phyloP scores from a whole-genome alignment of 2,797 vertebrate genomes.

The Hozukius guyotensis region DNA sequence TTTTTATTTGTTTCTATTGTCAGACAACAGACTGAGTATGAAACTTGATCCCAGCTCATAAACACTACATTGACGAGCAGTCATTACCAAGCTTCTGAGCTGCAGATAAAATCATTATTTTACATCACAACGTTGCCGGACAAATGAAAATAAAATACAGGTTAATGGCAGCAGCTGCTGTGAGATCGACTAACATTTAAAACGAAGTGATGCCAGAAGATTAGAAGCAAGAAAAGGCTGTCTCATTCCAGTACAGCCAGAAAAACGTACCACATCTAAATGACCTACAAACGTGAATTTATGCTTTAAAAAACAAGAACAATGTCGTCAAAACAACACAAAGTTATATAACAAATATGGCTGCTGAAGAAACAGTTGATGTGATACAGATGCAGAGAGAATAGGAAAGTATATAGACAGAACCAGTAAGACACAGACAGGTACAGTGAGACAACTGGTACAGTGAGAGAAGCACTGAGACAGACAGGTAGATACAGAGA shows the following conservation, averaged over 20 bases:
- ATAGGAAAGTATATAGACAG: neutral
- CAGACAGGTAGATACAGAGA: neutral
- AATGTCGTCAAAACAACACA: neutral
- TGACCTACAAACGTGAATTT: neutral
- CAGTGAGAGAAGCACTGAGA: neutral
- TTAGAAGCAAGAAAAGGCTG: neutral
- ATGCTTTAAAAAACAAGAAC: neutral
- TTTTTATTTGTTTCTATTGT: neutral
- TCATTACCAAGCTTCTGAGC: neutral
- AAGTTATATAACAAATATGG: neutral
- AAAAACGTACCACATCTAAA: neutral
- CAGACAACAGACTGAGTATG: rapidly evolving
- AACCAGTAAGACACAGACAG: neutral
- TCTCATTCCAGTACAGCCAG: neutral
- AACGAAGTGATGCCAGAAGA: neutral
- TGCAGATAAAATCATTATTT: neutral
- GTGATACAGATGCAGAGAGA: neutral
- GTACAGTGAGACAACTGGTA: neutral
- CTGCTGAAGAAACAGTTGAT: neutral
- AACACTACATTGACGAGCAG: neutral
- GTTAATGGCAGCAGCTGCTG: neutral
- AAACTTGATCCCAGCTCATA: neutral
- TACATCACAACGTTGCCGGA: neutral
- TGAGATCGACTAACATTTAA: neutral
- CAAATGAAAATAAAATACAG: neutral